phyloP scores from a whole-genome alignment of 2,113 vertebrate species.

The Phalacrocorax carbo region DNA sequence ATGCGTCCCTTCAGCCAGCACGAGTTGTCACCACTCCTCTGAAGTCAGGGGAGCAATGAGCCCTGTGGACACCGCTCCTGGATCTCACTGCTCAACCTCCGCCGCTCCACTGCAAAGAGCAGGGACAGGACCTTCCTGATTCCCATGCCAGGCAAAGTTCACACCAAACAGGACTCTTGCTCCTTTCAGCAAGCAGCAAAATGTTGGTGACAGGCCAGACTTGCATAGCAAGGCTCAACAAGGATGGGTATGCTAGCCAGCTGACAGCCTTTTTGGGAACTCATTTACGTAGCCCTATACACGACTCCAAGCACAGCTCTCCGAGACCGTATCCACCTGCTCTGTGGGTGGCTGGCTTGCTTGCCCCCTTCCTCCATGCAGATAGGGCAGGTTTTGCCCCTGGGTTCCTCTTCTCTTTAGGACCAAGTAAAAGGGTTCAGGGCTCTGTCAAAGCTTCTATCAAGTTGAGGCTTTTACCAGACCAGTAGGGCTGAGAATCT shows the following conservation, averaged over 20 bases:
- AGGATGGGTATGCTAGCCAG: background rate
- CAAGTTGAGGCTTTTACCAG: background rate
- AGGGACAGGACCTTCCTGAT: background rate
- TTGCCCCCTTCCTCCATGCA: background rate
- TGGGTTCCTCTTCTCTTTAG: background rate
- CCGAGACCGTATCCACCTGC: rapidly evolving
- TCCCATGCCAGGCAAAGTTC: background rate
- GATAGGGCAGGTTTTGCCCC: background rate
- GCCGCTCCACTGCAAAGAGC: rapidly evolving
- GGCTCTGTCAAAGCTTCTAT: background rate
- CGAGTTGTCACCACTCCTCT: background rate
- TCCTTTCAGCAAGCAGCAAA: background rate
- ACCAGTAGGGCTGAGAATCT: background rate
- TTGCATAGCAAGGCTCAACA: background rate
- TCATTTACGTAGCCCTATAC: background rate
- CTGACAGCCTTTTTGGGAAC: background rate
- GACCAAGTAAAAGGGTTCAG: background rate
- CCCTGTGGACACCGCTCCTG: background rate
- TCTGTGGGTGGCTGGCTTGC: background rate
- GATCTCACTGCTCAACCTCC: background rate
- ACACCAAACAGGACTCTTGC: background rate
- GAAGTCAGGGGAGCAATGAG: background rate
- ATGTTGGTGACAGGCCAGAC: background rate
- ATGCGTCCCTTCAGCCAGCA: background rate
- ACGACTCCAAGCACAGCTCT: background rate